Base-by-base conservation (phyloP, 2,113 vertebrate genomes). In the Coptodon bakossiorum region DNA sequence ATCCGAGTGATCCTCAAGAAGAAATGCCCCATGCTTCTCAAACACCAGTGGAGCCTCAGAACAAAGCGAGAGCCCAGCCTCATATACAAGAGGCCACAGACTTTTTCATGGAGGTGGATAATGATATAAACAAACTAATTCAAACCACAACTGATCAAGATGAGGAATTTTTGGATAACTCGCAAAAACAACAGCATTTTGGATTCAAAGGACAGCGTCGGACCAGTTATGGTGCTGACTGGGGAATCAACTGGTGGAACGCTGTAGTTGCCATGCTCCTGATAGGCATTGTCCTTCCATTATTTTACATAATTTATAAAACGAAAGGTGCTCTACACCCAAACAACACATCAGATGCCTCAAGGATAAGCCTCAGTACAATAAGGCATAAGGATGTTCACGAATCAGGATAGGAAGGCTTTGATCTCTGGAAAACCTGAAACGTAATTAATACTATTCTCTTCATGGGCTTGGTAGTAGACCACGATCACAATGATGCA, bases 241-340 rank as follows among this genome's bases (percentile, higher is more conserved):
- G 98, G 76, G 98, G 98, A 1, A 97, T 99, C 91, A 97, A 96
- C 87, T 99, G 98, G 98, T 98, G 98, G 98, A 99, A 98, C 4
- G 98, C 98, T 0, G 97, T 99, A 9, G 91, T 97, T 5, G 94
- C 98, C 57, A 98, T 99, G 98, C 96, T 99, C 27, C 94, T 99
- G 4, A 95, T 99, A 61, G 98, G 98, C 27, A 96, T 99, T 7
- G 96, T 98, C 53, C 85, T 99, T 85, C 98, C 98, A 0, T 95
- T 99, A 24, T 98, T 99, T 95, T 99, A 99, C 86, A 94, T 98
- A 0, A 97, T 99, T 92, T 99, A 98, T 91, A 99, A 98, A 96
- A 97, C 96, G 1, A 97, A 97, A 84, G 96, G 93, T 66, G 45
- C 63, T 31, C 11, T n/a, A 14, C 86, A 86, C 5, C 31, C 54